Percentiles rank a stretch among this genome's conserved stretches.
phyloP scores from a whole-genome alignment of 1,140 invertebrate genomes.

The Pachypsylla venusta region DNA sequence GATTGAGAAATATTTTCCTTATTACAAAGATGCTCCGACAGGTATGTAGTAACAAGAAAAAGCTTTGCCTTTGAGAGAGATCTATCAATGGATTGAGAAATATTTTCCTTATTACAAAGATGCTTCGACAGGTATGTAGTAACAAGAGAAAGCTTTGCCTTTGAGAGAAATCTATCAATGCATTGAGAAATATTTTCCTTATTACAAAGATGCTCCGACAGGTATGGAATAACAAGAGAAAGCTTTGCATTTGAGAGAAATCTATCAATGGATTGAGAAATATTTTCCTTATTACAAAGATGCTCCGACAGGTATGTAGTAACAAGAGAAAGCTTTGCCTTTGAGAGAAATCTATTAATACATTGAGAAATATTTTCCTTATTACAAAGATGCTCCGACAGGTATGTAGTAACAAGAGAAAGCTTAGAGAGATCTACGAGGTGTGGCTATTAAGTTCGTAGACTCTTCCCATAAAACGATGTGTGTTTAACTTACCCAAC shows the following conservation, averaged over 20 bases:
- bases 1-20: slow-evolving; percentile 93
- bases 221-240: slow-evolving; percentile 55
- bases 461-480: too few species aligned
- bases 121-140: slow-evolving; percentile 59
- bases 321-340: too few species aligned
- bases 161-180: slow-evolving; percentile 95
- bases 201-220: slow-evolving; percentile 88
- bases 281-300: slow-evolving; percentile 95
- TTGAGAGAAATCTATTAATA: too few species aligned
- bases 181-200: slow-evolving; percentile 93
- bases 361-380: too few species aligned
- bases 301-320: slow-evolving; percentile 59
- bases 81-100: slow-evolving; percentile 91
- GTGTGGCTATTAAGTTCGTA: too few species aligned
- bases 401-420: too few species aligned
- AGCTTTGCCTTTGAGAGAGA: slow-evolving; percentile 86
- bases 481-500: too few species aligned
- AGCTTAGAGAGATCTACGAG: too few species aligned
- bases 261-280: slow-evolving; percentile 91
- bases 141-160: slow-evolving; percentile 73
- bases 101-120: slow-evolving; percentile 95
- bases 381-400: too few species aligned
- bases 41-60: slow-evolving; percentile 49
- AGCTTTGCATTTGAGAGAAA: slow-evolving; percentile 86
- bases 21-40: slow-evolving; percentile 88